Percentiles rank a stretch among this genome's conserved stretches.
Evolutionary conservation across 2,113 vertebrate species (phyloP).

Genomic region (Chloropsis hardwickii): DNA sequence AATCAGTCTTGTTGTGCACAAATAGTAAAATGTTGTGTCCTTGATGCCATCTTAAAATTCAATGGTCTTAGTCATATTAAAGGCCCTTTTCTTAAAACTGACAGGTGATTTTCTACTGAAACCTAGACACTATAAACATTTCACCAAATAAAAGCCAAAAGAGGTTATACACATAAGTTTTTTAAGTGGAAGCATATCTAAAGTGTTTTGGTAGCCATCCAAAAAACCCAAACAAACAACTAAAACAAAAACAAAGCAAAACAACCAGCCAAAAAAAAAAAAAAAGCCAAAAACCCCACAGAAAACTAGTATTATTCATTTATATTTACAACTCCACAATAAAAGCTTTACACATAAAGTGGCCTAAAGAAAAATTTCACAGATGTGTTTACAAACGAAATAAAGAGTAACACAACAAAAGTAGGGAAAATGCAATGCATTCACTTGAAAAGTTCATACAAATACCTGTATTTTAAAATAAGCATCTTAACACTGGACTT

Average conservation of each 20-base stretch:
- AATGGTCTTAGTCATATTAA: not conserved
- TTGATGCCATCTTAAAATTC: not conserved
- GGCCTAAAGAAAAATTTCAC: not conserved
- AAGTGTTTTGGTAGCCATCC: not conserved
- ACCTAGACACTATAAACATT: not conserved
- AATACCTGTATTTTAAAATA: not conserved
- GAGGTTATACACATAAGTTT: not conserved
- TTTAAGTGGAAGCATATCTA: not conserved
- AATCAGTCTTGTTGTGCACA: not conserved
- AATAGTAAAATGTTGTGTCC: not conserved
- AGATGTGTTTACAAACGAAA: not conserved
- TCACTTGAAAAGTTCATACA: not conserved
- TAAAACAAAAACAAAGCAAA: not conserved
- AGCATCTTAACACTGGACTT: not conserved
- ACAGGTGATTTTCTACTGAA: not conserved
- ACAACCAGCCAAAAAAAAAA: not conserved
- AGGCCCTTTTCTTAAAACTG: not conserved
- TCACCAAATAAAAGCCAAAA: not conserved
- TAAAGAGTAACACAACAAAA: not conserved
- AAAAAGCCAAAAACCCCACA: not conserved
- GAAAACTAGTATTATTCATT: not conserved
- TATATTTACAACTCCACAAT: not conserved
- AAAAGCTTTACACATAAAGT: not conserved
- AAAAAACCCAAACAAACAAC: not conserved
- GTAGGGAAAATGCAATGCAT: not conserved